phyloP scores from a whole-genome alignment of 2,888 invertebrate genomes.

The Apamea anceps region DNA sequence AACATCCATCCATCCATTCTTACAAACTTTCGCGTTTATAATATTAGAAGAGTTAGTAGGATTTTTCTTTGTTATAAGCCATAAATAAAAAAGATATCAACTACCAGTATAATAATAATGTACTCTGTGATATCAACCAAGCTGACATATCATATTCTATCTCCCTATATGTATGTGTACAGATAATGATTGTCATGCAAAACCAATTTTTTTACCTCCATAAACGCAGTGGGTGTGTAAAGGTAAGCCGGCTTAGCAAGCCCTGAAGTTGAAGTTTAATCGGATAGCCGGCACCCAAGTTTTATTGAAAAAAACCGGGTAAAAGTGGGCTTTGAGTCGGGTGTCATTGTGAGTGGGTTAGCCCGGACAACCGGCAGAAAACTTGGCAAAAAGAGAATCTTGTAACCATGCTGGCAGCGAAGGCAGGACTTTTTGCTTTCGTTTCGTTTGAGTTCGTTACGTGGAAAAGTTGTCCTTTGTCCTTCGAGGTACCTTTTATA shows the following conservation, averaged over 20 bases:
- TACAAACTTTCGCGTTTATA: too few relatives aligned
- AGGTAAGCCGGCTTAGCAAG: conserved; percentile 46
- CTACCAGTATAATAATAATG: too few relatives aligned
- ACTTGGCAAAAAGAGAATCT: conserved; percentile 31
- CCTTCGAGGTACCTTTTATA: not conserved
- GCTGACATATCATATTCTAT: too few relatives aligned
- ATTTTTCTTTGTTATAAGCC: too few relatives aligned
- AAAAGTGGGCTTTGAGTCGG: conserved; percentile 29
- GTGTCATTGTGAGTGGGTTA: conserved; percentile 30
- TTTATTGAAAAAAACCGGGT: conserved; percentile 43
- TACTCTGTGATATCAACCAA: too few relatives aligned
- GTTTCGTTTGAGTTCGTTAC: conserved; percentile 9
- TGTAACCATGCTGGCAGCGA: conserved; percentile 3
- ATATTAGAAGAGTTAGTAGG: too few relatives aligned
- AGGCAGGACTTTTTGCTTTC: not conserved
- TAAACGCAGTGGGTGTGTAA: conserved; percentile 17
- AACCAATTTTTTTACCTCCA: conserved; percentile 9
- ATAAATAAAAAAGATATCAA: too few relatives aligned
- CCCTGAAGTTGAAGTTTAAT: conserved; percentile 31
- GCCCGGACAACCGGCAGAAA: conserved; percentile 30
- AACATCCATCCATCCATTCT: too few relatives aligned
- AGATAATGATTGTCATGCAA: conserved; percentile 11
- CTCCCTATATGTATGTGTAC: too few relatives aligned
- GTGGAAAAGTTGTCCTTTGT: conserved; percentile 19
- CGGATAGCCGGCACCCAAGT: conserved; percentile 44